These are phyloP conservation scores for Erythrolamprus reginae DNA, from an alignment of 2,113 vertebrate species.

Conservation along the genomic window DNA sequence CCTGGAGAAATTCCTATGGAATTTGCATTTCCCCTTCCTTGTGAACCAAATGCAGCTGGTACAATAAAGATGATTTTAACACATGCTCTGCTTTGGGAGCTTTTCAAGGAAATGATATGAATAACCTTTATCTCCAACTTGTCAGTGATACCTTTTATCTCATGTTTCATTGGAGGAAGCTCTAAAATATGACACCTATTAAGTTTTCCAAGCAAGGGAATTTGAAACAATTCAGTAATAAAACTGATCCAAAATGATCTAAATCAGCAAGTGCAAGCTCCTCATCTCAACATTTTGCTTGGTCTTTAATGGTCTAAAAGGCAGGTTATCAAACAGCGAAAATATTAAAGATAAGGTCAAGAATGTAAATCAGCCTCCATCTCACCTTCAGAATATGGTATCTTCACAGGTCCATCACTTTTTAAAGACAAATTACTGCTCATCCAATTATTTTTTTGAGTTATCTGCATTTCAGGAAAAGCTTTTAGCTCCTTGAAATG, in stretches of 20 bases:
- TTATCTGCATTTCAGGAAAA: background rate
- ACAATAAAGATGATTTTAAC: background rate
- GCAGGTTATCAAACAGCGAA: background rate
- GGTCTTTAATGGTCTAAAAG: background rate
- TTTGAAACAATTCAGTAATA: background rate
- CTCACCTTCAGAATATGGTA: background rate
- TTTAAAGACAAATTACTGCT: background rate
- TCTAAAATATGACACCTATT: background rate
- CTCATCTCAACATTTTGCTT: background rate
- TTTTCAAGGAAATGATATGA: background rate
- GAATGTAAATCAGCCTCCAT: background rate
- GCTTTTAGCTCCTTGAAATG: background rate
- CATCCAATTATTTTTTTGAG: constrained; percentile 1
- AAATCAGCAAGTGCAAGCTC: background rate
- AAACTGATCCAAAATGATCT: background rate
- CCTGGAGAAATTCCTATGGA: background rate
- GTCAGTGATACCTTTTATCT: background rate
- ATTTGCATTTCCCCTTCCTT: background rate
- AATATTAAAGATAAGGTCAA: background rate
- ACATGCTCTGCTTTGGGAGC: background rate
- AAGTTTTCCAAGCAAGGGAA: background rate
- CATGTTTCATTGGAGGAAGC: background rate
- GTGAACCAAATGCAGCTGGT: background rate
- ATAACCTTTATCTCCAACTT: too few species aligned
- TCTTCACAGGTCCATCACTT: background rate